Conservation (phyloP, 2,797 vertebrate genomes). For the Eptatretus atami region DNA sequence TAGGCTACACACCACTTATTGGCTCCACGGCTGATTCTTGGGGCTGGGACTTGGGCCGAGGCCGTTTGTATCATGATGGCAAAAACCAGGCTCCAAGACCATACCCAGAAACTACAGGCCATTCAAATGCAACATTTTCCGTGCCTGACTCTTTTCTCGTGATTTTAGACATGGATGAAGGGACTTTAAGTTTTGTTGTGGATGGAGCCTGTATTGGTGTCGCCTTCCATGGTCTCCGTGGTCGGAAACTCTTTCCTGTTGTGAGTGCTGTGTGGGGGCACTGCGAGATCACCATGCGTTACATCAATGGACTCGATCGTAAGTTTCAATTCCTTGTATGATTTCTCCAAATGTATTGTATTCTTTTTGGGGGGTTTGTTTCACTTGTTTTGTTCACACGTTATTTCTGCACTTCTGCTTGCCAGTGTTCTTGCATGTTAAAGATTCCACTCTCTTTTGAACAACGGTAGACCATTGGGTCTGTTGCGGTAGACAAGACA, state of each 20-base stretch:
- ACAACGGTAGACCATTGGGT: too few relatives aligned
- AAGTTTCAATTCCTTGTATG: slow-evolving; percentile 21
- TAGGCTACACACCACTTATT: slow-evolving; percentile 69
- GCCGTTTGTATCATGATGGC: slow-evolving; percentile 73
- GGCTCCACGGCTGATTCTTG: slow-evolving; percentile 78
- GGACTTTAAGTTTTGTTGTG: slow-evolving; percentile 74
- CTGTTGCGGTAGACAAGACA: too few relatives aligned
- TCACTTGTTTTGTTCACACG: too few relatives aligned
- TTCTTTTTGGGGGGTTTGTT: too few relatives aligned
- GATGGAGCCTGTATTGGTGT: slow-evolving; percentile 90
- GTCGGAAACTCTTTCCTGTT: slow-evolving; percentile 74
- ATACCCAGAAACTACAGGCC: slow-evolving; percentile 56
- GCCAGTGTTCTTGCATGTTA: too few relatives aligned
- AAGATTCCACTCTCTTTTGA: too few relatives aligned
- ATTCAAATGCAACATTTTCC: slow-evolving; percentile 57
- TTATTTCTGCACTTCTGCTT: too few relatives aligned
- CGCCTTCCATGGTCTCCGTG: slow-evolving; percentile 76
- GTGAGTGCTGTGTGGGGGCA: slow-evolving; percentile 97
- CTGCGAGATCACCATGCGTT: slow-evolving; percentile 92
- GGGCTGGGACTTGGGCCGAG: slow-evolving; percentile 93
- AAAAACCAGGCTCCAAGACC: slow-evolving; percentile 70
- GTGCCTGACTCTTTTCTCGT: slow-evolving; percentile 86
- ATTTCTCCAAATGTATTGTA: too few relatives aligned
- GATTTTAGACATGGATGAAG: slow-evolving; percentile 91
- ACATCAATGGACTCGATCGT: slow-evolving; percentile 97